Evolutionary conservation across 1,140 invertebrate genomes (phyloP), one percentile per base, ranked within the genome.

Genomic region (Anoplolepis gracilipes): DNA sequence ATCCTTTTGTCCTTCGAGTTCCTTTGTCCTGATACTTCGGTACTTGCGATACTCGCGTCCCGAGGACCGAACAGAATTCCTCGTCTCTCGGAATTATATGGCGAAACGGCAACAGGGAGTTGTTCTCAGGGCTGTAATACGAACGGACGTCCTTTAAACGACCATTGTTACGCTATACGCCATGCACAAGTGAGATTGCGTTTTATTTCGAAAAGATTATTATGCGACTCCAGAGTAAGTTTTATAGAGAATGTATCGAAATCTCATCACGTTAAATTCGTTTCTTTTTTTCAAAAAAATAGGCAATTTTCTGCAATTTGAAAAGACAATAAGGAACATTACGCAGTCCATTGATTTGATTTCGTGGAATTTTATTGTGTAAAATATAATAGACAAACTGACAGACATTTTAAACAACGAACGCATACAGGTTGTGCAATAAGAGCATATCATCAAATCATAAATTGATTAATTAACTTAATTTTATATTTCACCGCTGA

Each of bases 1-100:
- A 89, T 85, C 86, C 88, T 89, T 88, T 86, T 88, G 87, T 89
- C 84, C 53, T 89, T 64, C 77, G 59, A 67, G 85, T 69, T 88
- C 85, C 87, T 88, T 87, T 88, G 86, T 87, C 64, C 85, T 62
- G 79, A 88, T 86, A 85, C 81, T 75, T 87, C 57, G 70, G 55
- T 85, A 70, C 75, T 61, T 53, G 77, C 70, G 81, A 87, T 85
- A 82, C 85, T 88, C 67, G 67, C 67, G 78, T 76, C 42, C 57
- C 72, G 39, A 87, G 69, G 87, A 46, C 42, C 87, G 36, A 59
- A 88, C 78, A 72, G 87, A 88, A 88, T 88, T 88, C 85, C 85
- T 65, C 62, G 87, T 84, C 85, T 86, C 85, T 84, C 70, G 61
- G 87, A 88, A 88, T 88, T 88, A 86, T 84, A 84, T 69, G 64